Base-by-base conservation (phyloP, 2,797 vertebrate species). In the Pteropus rufus region DNA sequence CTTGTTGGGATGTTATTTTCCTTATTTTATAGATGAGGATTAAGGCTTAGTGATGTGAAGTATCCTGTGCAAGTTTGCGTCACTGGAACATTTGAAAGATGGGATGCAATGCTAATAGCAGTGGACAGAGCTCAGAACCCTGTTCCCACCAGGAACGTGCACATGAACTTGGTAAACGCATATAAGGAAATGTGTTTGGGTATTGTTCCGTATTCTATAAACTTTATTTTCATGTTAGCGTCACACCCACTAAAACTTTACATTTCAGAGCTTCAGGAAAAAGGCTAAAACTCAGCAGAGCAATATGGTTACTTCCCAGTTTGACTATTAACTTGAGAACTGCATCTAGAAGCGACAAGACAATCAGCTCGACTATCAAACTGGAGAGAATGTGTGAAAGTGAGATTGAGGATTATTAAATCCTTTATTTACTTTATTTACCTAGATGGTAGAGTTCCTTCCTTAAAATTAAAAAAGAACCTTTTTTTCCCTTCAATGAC, bases 1-100 rank as follows among this genome's bases (percentile, higher is more conserved):
- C n/a, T 36, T 76, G 16, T 26, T 15, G 4, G 4, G 36, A 15
- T n/a, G 44, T 54, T 76, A 54, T 89, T 81, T 60, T 73, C 56
- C 5, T 56, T 76, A n/a, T 26, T 2, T 80, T 58, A 41, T 7
- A 36, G 12, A 23, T 44, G 41, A 84, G 39, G 15, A 65, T 6
- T 52, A 62, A 79, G 79, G 21, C 49, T 84, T 18, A 8, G 64
- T 39, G 41, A 19, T 29, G 67, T 58, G 46, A 62, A 72, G 29
- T 39, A 21, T 75, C 39, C 1, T 41, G 18, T 24, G 60, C 19
- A 7, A 3, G 4, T 39, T n/a, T 1, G 0, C 18, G 39, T n/a
- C 16, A 4, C 19, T 41, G 44, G 34, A 26, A 36, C 4, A 0
- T 56, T 73, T 69, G n/a, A 34, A 34, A 77, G 23, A 16, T 34